phyloP scores from a whole-genome alignment of 2,888 invertebrate genomes.

The Eupithecia dodoneata region DNA sequence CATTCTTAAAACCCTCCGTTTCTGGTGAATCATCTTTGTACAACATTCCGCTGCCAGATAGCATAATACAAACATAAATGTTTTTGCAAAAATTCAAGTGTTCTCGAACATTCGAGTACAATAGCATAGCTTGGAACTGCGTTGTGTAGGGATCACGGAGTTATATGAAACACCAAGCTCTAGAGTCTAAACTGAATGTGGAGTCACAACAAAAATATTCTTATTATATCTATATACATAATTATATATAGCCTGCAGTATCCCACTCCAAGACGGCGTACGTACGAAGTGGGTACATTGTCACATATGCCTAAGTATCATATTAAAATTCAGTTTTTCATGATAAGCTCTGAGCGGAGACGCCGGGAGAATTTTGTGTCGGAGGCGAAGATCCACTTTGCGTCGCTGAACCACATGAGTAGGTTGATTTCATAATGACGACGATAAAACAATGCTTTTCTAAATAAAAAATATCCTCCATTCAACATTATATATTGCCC shows the following conservation, averaged over 20 bases:
- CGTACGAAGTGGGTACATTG: too few species aligned
- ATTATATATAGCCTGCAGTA: too few species aligned
- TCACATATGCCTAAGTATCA: background rate
- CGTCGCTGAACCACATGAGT: too few species aligned
- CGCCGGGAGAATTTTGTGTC: too few species aligned
- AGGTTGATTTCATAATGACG: too few species aligned
- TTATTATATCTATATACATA: background rate
- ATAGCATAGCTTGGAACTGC: slow-evolving; percentile 47
- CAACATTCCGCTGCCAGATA: slow-evolving; percentile 18
- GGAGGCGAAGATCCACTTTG: too few species aligned
- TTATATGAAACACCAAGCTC: slow-evolving; percentile 12
- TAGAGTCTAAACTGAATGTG: background rate
- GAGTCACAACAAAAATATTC: background rate
- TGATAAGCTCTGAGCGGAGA: too few species aligned
- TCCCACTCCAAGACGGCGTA: too few species aligned
- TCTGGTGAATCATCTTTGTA: slow-evolving; percentile 14
- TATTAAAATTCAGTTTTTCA: background rate
- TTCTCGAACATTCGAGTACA: slow-evolving; percentile 49
- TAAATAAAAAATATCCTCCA: too few species aligned
- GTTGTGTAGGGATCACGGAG: slow-evolving; percentile 15
- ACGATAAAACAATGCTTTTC: too few species aligned
- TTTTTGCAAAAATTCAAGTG: slow-evolving; percentile 30
- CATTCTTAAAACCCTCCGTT: background rate
- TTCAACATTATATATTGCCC: too few species aligned
- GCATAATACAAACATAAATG: slow-evolving; percentile 23